These are phyloP conservation scores for Trachelus stipa DNA, from an alignment of 2,888 invertebrate genomes.

Conservation along the genomic window DNA sequence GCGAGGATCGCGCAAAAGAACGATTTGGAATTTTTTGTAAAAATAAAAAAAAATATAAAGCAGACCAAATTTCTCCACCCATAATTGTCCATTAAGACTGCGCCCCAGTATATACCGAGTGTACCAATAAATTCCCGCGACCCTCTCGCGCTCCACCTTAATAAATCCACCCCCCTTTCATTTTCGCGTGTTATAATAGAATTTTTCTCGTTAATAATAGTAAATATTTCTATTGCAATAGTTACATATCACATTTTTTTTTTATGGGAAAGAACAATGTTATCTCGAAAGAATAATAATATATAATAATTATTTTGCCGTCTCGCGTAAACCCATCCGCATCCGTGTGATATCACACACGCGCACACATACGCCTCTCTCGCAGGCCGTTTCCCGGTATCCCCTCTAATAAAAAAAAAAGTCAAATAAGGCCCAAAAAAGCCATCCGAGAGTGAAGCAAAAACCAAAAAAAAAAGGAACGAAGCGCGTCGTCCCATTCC, in stretches of 20 bases:
- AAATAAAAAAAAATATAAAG: neutral
- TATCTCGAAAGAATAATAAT: constrained; percentile 31
- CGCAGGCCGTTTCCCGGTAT: neutral
- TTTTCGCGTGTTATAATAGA: constrained; percentile 36
- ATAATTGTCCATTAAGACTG: neutral
- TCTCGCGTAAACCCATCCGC: neutral
- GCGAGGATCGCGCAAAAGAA: neutral
- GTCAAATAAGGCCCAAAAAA: neutral
- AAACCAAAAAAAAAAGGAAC: neutral
- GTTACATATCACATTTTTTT: constrained; percentile 60
- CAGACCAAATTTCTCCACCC: neutral
- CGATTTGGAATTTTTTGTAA: neutral
- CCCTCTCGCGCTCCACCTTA: neutral
- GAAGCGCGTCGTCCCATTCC: neutral
- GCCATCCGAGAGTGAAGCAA: neutral
- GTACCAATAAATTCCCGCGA: neutral
- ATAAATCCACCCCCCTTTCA: constrained; percentile 10
- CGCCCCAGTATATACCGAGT: neutral
- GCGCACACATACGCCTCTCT: neutral
- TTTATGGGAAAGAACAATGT: constrained; percentile 44
- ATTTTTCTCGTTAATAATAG: constrained; percentile 37
- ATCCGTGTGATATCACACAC: neutral
- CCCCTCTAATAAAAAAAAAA: neutral
- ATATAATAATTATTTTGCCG: neutral
- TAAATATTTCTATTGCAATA: constrained; percentile 61